These are phyloP conservation scores for Lota lota DNA, from an alignment of 2,113 vertebrate species.

Conservation along the genomic window DNA sequence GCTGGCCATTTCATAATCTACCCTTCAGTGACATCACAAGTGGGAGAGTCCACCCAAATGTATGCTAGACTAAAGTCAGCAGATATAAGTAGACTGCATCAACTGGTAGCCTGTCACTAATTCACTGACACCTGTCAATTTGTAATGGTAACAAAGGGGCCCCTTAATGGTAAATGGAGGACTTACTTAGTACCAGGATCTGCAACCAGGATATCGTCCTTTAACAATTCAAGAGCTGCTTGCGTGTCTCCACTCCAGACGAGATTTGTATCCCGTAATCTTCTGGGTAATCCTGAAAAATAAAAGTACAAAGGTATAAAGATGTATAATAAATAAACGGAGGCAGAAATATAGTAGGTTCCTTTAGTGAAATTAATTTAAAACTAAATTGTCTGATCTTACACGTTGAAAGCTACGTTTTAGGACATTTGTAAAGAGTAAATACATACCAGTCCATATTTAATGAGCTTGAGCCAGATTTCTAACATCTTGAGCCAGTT, in stretches of 20 bases:
- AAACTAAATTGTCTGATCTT: not conserved
- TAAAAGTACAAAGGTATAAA: not conserved
- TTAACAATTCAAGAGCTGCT: constrained; percentile 78
- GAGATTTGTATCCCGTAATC: constrained; percentile 82
- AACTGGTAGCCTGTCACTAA: too few species aligned
- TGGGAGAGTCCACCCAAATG: too few species aligned
- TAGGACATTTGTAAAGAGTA: too few species aligned
- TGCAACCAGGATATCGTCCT: constrained; percentile 84
- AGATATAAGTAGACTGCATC: too few species aligned
- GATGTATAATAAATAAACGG: not conserved
- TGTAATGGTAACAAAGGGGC: too few species aligned
- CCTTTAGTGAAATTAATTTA: not conserved
- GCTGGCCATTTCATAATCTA: too few species aligned
- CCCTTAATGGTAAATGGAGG: not conserved
- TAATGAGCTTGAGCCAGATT: too few species aligned
- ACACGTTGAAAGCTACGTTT: not conserved
- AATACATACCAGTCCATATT: too few species aligned
- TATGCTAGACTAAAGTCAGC: too few species aligned
- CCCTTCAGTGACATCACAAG: too few species aligned
- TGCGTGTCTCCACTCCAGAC: constrained; percentile 83
- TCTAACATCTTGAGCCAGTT: too few species aligned
- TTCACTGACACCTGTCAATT: too few species aligned
- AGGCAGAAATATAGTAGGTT: not conserved
- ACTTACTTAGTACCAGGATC: constrained; percentile 87
- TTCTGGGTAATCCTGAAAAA: constrained; percentile 80